phyloP scores from a whole-genome alignment of 2,113 vertebrate species.

The Emydura subglobosa region DNA sequence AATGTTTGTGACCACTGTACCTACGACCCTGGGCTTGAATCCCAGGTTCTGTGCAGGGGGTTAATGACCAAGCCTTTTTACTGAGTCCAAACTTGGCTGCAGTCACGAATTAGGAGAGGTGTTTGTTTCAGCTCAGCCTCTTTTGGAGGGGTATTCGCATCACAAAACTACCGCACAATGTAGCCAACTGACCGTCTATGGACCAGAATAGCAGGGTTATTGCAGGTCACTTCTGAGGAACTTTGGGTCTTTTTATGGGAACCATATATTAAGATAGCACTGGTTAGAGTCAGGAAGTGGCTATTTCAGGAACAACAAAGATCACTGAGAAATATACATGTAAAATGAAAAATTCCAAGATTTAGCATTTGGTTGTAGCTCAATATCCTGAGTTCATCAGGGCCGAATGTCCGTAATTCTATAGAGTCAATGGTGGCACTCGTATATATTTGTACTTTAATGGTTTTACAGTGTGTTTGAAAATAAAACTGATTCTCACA shows the following conservation, averaged over 20 bases:
- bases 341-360: background rate
- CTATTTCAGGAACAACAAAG: background rate
- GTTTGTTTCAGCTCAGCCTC: slow-evolving; percentile 60
- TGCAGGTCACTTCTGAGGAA: slow-evolving; percentile 23
- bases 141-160: slow-evolving; percentile 44
- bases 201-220: background rate
- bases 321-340: background rate
- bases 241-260: background rate
- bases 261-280: background rate
- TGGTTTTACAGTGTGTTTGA: background rate
- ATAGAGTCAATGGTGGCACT: background rate
- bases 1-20: background rate
- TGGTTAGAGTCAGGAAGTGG: background rate
- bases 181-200: slow-evolving; percentile 28
- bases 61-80: slow-evolving; percentile 2
- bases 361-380: background rate
- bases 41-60: slow-evolving; percentile 12
- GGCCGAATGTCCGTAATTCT: background rate
- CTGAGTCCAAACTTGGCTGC: slow-evolving; percentile 48
- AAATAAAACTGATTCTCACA: background rate
- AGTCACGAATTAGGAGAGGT: slow-evolving; percentile 54
- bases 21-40: background rate
- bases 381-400: background rate
- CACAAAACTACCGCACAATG: slow-evolving; percentile 35
- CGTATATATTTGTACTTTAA: background rate